Percentiles rank a stretch among this genome's conserved stretches.
These are phyloP conservation scores for Rhinogobio ventralis DNA, from an alignment of 2,797 vertebrate genomes.

Conservation along the genomic window DNA sequence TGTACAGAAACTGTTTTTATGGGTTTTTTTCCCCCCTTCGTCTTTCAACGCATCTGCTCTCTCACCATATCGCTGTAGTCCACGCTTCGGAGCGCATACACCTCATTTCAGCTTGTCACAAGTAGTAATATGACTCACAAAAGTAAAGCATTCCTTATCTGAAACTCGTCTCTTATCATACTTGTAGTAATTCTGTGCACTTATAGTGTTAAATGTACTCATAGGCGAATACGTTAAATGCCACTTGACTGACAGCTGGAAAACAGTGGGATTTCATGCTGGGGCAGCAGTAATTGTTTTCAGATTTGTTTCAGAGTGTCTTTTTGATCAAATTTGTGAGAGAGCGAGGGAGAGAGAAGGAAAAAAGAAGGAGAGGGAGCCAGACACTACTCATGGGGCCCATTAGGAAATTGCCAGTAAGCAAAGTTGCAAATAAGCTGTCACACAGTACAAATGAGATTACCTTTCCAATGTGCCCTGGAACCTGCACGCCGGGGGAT, in stretches of 20 bases:
- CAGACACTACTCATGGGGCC: slow-evolving; percentile 74
- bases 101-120: neutral
- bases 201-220: slow-evolving; percentile 72
- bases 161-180: slow-evolving; percentile 65
- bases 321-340: slow-evolving; percentile 78
- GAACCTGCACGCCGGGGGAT: slow-evolving; percentile 75
- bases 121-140: slow-evolving; percentile 31
- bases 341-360: slow-evolving; percentile 65
- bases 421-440: slow-evolving; percentile 82
- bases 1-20: slow-evolving; percentile 21
- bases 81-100: neutral
- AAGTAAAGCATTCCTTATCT: slow-evolving; percentile 37
- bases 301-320: slow-evolving; percentile 78
- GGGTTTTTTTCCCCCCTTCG: neutral
- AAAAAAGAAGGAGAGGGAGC: slow-evolving; percentile 66
- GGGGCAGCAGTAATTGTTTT: slow-evolving; percentile 70
- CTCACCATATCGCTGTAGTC: neutral
- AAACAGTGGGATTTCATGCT: slow-evolving; percentile 46
- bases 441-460: slow-evolving; percentile 87
- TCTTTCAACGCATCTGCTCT: neutral
- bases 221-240: slow-evolving; percentile 76
- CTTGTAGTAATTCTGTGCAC: slow-evolving; percentile 62
- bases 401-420: slow-evolving; percentile 77
- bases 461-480: slow-evolving; percentile 80
- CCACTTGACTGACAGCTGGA: slow-evolving; percentile 79